Evolutionary conservation across 2,797 vertebrate species (phyloP), one percentile per base, ranked within the genome.

Genomic region (Takifugu ocellatus): DNA sequence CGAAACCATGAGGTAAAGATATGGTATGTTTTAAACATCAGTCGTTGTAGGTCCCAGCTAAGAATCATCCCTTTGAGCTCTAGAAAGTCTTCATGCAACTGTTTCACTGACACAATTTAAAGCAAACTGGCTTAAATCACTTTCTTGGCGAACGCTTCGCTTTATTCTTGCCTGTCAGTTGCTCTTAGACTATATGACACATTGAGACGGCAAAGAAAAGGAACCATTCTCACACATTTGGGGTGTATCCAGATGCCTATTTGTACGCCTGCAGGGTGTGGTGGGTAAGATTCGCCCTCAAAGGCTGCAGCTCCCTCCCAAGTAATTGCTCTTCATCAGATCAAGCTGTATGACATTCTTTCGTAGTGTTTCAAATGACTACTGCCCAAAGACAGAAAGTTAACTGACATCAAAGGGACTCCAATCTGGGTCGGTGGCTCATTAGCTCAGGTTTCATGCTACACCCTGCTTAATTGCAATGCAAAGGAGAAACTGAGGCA

Each of bases 301-400:
- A 83, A 89, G 78, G 63, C 80, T 62, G 56, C 53, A 63, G 70
- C 55, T 74, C 76, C 81, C 79, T 83, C 75, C 79, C 78, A 72
- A 69, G 77, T 85, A 84, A 84, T 84, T 86, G 81, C 75, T 72
- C 72, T 17, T 78, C 80, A 75, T 82, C 69, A 81, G 70, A 83
- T 85, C 77, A 75, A 65, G 69, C 75, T 78, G 63, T 77, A 69
- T 72, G 74, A 70, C 83, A 87, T 88, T 87, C 80, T 64, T 82
- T 36, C 49, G 66, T 47, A 80, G 63, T 67, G 69, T 62, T 82
- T 81, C 66, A 83, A 74, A 59, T 69, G 67, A 67, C 62, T 50
- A 42, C 71, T 71, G 73, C 63, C 69, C 75, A 74, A 70, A 81
- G 70, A 72, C 54, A 59, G 53, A 59, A 48, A 21, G 71, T 63